These are phyloP conservation scores for Aegypius monachus DNA, from an alignment of 2,113 vertebrate species.

Conservation along the genomic window DNA sequence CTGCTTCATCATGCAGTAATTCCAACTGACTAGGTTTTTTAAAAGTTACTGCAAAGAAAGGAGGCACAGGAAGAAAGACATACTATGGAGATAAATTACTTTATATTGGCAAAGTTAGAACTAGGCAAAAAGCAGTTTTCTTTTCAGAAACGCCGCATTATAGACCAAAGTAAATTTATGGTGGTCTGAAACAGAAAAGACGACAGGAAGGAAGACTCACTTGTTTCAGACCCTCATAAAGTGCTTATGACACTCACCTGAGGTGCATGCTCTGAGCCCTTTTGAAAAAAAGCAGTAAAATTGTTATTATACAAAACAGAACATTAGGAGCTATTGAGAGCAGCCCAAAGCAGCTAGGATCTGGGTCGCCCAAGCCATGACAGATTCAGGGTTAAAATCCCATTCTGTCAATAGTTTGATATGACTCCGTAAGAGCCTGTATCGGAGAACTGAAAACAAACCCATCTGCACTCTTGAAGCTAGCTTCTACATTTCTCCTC, in stretches of 20 bases:
- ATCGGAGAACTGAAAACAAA: neutral
- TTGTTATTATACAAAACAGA: neutral
- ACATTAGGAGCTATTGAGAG: neutral
- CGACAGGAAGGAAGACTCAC: neutral
- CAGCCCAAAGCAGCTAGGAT: neutral
- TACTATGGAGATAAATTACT: neutral
- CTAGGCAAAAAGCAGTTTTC: neutral
- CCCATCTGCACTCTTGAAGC: neutral
- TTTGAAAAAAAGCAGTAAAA: neutral
- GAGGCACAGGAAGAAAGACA: neutral
- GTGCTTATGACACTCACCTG: neutral
- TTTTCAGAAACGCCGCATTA: neutral
- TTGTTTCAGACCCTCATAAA: neutral
- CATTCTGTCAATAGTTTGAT: neutral
- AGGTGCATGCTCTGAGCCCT: neutral
- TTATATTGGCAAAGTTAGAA: neutral
- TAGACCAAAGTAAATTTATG: neutral
- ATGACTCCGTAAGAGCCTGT: neutral
- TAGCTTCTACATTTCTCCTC: neutral
- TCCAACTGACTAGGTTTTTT: neutral
- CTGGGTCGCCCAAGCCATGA: neutral
- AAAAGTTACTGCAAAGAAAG: neutral
- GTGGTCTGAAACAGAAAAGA: neutral
- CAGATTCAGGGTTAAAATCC: neutral
- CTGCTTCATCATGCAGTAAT: neutral